Percentiles rank a stretch among this genome's conserved stretches.
phyloP scores from a whole-genome alignment of 2,797 vertebrate species.

The Apodemus agrarius region DNA sequence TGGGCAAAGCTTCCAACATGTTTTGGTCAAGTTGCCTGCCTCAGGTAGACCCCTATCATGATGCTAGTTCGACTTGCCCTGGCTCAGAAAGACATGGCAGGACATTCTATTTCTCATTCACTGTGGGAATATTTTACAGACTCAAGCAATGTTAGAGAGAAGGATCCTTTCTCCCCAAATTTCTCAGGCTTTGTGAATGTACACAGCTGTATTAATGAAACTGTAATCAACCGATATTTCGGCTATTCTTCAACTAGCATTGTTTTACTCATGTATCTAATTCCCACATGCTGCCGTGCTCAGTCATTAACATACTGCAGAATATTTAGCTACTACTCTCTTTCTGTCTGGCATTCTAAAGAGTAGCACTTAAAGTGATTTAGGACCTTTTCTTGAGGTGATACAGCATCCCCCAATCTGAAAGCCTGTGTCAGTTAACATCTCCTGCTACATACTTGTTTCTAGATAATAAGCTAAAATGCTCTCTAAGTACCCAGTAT shows the following conservation, averaged over 20 bases:
- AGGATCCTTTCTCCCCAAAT: conserved; percentile 2
- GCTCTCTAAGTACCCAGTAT: neutral
- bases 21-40: neutral
- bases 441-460: neutral
- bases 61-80: conserved; percentile 18
- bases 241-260: conserved; percentile 8
- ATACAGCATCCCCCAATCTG: neutral
- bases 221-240: conserved; percentile 16
- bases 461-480: neutral
- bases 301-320: neutral
- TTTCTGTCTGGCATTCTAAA: neutral
- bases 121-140: conserved; percentile 35
- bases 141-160: conserved; percentile 45
- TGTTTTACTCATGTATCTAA: conserved; percentile 6
- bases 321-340: conserved; percentile 31
- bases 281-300: neutral
- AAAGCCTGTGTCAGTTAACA: neutral
- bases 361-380: conserved; percentile 28
- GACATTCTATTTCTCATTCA: neutral
- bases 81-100: neutral
- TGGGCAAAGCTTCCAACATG: neutral
- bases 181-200: conserved; percentile 32
- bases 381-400: conserved; percentile 49
- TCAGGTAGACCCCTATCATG: neutral
- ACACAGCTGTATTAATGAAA: conserved; percentile 18